A percentile compares a stretch with the other conserved stretches of the same genome.
Evolutionary conservation across 2,888 invertebrate genomes (phyloP).

Genomic region (Perithous albicinctus): DNA sequence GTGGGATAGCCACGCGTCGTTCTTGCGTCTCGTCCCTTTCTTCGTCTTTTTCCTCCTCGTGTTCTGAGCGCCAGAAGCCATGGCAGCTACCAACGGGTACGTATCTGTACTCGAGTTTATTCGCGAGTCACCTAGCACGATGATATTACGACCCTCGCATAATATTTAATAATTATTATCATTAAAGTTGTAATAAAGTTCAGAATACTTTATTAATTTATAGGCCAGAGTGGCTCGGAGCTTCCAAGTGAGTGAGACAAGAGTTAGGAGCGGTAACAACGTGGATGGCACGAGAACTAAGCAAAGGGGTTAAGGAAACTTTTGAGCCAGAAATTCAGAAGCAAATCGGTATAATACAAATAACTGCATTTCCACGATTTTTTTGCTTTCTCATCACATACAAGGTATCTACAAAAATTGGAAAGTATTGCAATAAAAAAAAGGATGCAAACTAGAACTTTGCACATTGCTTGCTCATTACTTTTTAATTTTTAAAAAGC

Average conservation of each 20-base stretch:
- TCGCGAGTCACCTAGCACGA: slow-evolving; percentile 64
- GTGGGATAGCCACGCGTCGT: slow-evolving; percentile 44
- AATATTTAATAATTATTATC: slow-evolving; percentile 85
- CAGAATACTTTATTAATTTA: slow-evolving; percentile 85
- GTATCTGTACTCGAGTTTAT: slow-evolving; percentile 55
- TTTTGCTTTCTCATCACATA: too few relatives aligned
- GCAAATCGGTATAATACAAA: neutral
- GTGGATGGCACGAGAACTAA: slow-evolving; percentile 1
- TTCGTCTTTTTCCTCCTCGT: slow-evolving; percentile 61
- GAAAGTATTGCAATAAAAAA: too few relatives aligned
- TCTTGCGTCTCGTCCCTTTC: slow-evolving; percentile 58
- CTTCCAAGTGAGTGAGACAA: slow-evolving; percentile 35
- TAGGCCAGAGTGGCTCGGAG: slow-evolving; percentile 76
- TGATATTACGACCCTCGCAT: slow-evolving; percentile 81
- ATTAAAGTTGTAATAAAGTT: slow-evolving; percentile 85
- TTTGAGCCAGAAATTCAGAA: neutral
- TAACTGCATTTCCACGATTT: neutral
- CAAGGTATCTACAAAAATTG: too few relatives aligned
- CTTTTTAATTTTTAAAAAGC: too few relatives aligned
- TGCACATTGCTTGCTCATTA: too few relatives aligned
- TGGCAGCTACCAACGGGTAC: slow-evolving; percentile 32
- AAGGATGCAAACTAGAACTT: too few relatives aligned
- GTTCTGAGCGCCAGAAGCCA: slow-evolving; percentile 51
- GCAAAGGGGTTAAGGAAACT: slow-evolving; percentile 24
- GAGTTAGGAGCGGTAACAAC: slow-evolving; percentile 17